phyloP scores from a whole-genome alignment of 1,140 invertebrate genomes.

The Caligus rogercresseyi region DNA sequence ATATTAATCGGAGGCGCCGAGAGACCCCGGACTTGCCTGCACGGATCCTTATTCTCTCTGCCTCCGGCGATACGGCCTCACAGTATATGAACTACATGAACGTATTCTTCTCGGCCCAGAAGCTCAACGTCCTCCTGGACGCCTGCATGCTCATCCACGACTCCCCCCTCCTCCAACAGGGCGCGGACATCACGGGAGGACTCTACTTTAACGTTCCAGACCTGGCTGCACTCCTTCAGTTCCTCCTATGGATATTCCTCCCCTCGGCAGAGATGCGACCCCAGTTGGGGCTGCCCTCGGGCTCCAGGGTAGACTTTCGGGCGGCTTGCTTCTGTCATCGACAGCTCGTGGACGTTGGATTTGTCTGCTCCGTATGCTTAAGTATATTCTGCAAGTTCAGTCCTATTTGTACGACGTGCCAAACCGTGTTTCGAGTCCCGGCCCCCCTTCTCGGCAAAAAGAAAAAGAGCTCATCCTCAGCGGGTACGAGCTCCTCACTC shows the following conservation, averaged over 20 bases:
- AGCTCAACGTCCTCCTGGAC: conserved; percentile 69
- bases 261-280: conserved; percentile 58
- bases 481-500: conserved; percentile 13
- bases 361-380: conserved; percentile 91
- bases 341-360: conserved; percentile 86
- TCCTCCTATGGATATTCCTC: conserved; percentile 87
- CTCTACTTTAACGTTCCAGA: conserved; percentile 40
- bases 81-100: conserved; percentile 99
- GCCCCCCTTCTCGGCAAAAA: conserved; percentile 46
- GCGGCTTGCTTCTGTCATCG: conserved; percentile 95
- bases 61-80: conserved; percentile 68
- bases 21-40: conserved; percentile 25
- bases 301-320: conserved; percentile 78
- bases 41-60: conserved; percentile 64
- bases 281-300: conserved; percentile 68
- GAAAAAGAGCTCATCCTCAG: conserved; percentile 46
- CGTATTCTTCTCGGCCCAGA: conserved; percentile 85
- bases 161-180: conserved; percentile 74
- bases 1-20: conserved; percentile 39
- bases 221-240: conserved; percentile 56
- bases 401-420: conserved; percentile 90
- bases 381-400: conserved; percentile 94
- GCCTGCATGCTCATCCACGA: conserved; percentile 82
- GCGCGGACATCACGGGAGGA: conserved; percentile 86
- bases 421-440: conserved; percentile 63